phyloP scores from a whole-genome alignment of 2,888 invertebrate species.

The Scaptomyza cyrtandrae region DNA sequence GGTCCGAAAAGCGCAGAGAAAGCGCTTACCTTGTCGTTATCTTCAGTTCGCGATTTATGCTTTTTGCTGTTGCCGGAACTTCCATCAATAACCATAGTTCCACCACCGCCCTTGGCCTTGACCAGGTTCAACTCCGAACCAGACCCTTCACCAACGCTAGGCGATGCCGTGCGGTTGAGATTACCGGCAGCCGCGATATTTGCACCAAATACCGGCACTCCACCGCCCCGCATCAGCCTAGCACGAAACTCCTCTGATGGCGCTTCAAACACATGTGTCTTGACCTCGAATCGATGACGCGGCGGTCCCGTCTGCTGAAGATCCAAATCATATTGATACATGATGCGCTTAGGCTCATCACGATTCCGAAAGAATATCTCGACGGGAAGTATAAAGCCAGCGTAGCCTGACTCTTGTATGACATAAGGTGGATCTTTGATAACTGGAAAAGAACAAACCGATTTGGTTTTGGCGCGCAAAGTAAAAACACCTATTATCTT shows the following conservation, averaged over 20 bases:
- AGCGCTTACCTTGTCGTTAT: conserved; percentile 87
- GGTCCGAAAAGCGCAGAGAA: conserved; percentile 93
- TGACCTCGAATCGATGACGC: conserved; percentile 89
- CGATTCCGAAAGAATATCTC: conserved; percentile 95
- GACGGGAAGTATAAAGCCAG: conserved; percentile 95
- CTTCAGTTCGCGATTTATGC: conserved; percentile 86
- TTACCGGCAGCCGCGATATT: conserved; percentile 44
- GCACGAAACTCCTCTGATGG: conserved; percentile 95
- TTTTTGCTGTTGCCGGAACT: conserved; percentile 84
- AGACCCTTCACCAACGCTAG: conserved; percentile 48
- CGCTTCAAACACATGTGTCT: conserved; percentile 93
- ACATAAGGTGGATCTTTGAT: conserved; percentile 95
- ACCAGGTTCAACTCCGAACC: conserved; percentile 84
- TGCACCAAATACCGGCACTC: conserved; percentile 85
- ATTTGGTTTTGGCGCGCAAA: conserved; percentile 44
- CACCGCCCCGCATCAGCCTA: conserved; percentile 95
- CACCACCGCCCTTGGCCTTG: conserved; percentile 87
- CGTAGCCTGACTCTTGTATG: conserved; percentile 97
- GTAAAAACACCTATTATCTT: background rate
- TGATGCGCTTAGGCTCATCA: conserved; percentile 94
- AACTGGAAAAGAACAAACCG: conserved; percentile 86
- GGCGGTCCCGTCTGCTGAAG: conserved; percentile 91
- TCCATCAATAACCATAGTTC: conserved; percentile 44
- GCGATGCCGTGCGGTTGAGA: conserved; percentile 55
- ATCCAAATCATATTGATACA: conserved; percentile 93